Evolutionary conservation across 2,888 invertebrate genomes (phyloP), one percentile per base, ranked within the genome.

Genomic region (Cancer borealis): DNA sequence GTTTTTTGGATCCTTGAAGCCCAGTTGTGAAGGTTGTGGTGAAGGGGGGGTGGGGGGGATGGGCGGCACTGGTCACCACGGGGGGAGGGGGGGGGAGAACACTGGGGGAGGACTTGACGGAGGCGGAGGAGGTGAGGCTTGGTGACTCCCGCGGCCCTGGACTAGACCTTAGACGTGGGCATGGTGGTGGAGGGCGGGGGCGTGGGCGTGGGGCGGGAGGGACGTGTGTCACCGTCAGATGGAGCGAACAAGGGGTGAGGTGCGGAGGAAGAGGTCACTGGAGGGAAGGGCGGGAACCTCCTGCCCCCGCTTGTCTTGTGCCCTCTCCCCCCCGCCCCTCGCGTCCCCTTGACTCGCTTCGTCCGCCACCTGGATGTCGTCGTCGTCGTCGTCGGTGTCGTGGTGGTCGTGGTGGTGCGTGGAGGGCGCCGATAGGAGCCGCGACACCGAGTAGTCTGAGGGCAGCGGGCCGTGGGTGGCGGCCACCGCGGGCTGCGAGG

Each of bases 391-490:
- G 87, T 26, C 60, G 0, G 10, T 30, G 73, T 79, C 60, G 90
- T n/a, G 66, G 66, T 66, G 66, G 66, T 66, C 66, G 66, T 79
- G 47, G 89, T 79, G 88, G n/a, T 93, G 60, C 47, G 95, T 79
- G n/a, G 92, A 90, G 26, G 92, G 91, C 66, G 84, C 46, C 47
- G 88, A 94, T 8, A 94, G 91, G n/a, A 94, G 94, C 8, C 95
- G 91, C n/a, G 95, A 94, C 79, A 94, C 94, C 0, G 95, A 95
- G 92, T 93, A 95, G 45, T 95, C 93, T 17, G 93, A 93, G n/a
- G 93, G 45, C n/a, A 87, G 73, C n/a, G 94, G 92, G n/a, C 91
- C 92, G 26, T 46, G 26, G 87, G 91, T 17, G 91, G 87, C 1
- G 30, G 93, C 79, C 12, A 91, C 94, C 46, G 94, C 21, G 46